Evolutionary conservation across 2,113 vertebrate genomes (phyloP).

Genomic region (Tonatia bakeri): DNA sequence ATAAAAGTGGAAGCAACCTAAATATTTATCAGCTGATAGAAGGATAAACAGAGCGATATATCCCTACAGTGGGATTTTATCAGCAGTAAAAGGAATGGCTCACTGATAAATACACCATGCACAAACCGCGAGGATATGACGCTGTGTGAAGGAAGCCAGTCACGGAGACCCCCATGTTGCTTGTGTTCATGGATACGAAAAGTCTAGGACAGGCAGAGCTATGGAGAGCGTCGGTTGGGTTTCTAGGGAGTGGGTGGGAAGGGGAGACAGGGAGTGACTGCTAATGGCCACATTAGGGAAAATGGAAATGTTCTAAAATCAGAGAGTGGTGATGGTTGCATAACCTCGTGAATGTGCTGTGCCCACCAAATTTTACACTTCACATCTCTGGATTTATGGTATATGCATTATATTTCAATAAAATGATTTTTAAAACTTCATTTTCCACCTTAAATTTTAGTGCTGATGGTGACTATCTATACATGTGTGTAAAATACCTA

Average conservation of each 20-base stretch:
- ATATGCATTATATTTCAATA: not conserved
- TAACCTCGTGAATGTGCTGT: not conserved
- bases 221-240: not conserved
- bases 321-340: not conserved
- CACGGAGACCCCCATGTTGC: not conserved
- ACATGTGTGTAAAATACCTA: not conserved
- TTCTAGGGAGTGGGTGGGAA: not conserved
- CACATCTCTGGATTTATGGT: not conserved
- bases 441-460: not conserved
- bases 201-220: not conserved
- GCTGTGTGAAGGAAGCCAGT: not conserved
- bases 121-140: not conserved
- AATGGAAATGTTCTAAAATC: not conserved
- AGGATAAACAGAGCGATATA: not conserved
- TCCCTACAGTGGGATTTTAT: not conserved
- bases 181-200: not conserved
- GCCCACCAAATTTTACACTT: not conserved
- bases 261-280: not conserved
- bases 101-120: not conserved
- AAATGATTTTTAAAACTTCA: not conserved
- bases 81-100: not conserved
- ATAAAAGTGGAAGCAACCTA: not conserved
- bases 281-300: not conserved
- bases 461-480: not conserved
- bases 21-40: not conserved